Evolutionary conservation across 1,140 invertebrate genomes (phyloP).

Genomic region (Ostrea denselamellosa): DNA sequence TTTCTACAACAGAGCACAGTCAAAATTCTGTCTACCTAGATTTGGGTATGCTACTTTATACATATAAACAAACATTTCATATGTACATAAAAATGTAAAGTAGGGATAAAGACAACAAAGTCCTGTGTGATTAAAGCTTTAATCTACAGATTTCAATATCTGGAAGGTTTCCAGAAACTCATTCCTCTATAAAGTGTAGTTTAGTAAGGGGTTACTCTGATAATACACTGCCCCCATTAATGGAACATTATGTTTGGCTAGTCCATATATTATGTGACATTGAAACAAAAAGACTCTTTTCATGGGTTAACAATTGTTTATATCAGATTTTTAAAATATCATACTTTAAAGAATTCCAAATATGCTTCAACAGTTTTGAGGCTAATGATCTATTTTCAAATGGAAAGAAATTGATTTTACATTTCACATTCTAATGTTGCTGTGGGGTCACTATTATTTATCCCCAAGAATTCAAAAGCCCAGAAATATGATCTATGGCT

Average conservation of each 20-base stretch:
- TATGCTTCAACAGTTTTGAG: slow-evolving; percentile 21
- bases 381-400: slow-evolving; percentile 30
- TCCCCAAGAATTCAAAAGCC: not conserved
- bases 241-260: not conserved
- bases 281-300: slow-evolving; percentile 31
- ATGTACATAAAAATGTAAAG: slow-evolving; percentile 38
- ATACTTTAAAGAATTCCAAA: not conserved
- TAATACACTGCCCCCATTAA: slow-evolving; percentile 22
- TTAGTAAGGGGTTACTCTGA: slow-evolving; percentile 3
- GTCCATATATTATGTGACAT: slow-evolving; percentile 24
- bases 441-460: not conserved
- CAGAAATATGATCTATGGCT: slow-evolving; percentile 32
- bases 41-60: slow-evolving; percentile 6
- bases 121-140: slow-evolving; percentile 16
- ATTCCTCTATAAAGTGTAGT: slow-evolving; percentile 3
- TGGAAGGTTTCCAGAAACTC: slow-evolving; percentile 16
- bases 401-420: slow-evolving; percentile 16
- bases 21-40: not conserved
- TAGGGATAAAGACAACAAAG: slow-evolving; percentile 35
- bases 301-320: slow-evolving; percentile 16
- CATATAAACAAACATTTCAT: slow-evolving; percentile 22
- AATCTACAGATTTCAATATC: slow-evolving; percentile 32
- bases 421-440: not conserved
- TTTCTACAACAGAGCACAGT: not conserved
- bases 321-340: slow-evolving; percentile 18